These are phyloP conservation scores for Saxicola maurus DNA, from an alignment of 2,797 vertebrate species.

Conservation along the genomic window DNA sequence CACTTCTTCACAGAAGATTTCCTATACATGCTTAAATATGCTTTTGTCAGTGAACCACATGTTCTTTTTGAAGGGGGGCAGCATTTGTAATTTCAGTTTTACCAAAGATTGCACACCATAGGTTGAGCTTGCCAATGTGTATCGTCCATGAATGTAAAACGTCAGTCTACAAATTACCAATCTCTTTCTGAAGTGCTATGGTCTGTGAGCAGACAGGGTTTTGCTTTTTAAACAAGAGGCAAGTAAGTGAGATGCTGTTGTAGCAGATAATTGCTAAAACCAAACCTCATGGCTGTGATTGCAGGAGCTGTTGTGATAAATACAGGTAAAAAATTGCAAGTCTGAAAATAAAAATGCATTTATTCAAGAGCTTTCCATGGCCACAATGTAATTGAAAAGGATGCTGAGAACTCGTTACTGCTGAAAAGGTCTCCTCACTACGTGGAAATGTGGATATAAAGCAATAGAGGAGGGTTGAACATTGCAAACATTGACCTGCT, in stretches of 20 bases:
- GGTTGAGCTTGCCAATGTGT: not conserved
- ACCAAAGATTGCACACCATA: not conserved
- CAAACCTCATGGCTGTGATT: constrained; percentile 22
- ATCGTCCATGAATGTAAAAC: not conserved
- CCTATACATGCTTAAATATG: not conserved
- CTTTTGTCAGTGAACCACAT: not conserved
- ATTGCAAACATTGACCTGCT: constrained; percentile 25
- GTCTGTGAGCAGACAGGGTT: constrained; percentile 5
- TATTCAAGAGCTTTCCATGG: constrained; percentile 36
- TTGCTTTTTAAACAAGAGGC: constrained; percentile 31
- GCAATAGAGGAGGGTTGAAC: constrained; percentile 24
- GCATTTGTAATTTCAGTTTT: not conserved
- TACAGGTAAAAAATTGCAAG: constrained; percentile 40
- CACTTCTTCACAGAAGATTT: not conserved
- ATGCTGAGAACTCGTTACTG: constrained; percentile 46
- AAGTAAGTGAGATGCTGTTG: not conserved
- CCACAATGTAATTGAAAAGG: constrained; percentile 30
- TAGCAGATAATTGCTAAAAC: constrained; percentile 39
- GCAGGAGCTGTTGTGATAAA: constrained; percentile 40
- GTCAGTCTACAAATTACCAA: constrained; percentile 2
- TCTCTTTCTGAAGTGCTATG: not conserved
- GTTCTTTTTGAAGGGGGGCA: not conserved
- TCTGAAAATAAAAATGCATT: constrained; percentile 47
- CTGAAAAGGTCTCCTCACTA: constrained; percentile 28
- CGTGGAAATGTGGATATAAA: constrained; percentile 17